Percentiles rank a stretch among this genome's conserved stretches.
phyloP scores from a whole-genome alignment of 2,797 vertebrate genomes.

The Fratercula arctica region DNA sequence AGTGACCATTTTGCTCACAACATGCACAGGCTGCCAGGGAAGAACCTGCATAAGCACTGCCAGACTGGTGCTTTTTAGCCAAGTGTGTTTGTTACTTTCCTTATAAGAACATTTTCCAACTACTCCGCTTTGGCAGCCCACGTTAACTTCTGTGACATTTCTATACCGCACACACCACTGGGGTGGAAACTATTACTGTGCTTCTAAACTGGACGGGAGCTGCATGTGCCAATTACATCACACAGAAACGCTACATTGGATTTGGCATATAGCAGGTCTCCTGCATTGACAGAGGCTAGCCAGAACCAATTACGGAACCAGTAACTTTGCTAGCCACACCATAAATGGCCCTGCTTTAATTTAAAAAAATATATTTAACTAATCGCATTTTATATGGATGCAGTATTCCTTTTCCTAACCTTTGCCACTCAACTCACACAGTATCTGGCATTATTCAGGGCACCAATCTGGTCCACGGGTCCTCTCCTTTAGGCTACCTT shows the following conservation, averaged over 20 bases:
- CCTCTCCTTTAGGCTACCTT: background rate
- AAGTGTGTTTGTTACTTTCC: background rate
- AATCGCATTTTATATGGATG: background rate
- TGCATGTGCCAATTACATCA: accelerated
- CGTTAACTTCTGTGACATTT: background rate
- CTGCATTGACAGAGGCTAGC: background rate
- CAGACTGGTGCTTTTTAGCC: background rate
- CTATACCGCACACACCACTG: accelerated
- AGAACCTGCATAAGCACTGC: background rate
- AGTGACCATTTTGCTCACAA: background rate
- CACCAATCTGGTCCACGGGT: background rate
- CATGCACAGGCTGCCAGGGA: accelerated
- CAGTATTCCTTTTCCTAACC: background rate
- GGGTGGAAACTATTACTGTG: background rate
- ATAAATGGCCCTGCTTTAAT: background rate
- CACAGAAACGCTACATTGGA: background rate
- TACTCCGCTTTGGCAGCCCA: accelerated
- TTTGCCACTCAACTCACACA: background rate
- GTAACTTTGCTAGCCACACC: background rate
- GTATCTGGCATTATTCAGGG: background rate
- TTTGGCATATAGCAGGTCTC: background rate
- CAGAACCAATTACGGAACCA: background rate
- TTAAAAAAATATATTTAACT: background rate
- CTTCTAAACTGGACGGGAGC: background rate
- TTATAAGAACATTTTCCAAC: background rate